Percentiles rank a stretch among this genome's conserved stretches.
Evolutionary conservation across 2,888 invertebrate genomes (phyloP).

Genomic region (Drosophila basisetae): DNA sequence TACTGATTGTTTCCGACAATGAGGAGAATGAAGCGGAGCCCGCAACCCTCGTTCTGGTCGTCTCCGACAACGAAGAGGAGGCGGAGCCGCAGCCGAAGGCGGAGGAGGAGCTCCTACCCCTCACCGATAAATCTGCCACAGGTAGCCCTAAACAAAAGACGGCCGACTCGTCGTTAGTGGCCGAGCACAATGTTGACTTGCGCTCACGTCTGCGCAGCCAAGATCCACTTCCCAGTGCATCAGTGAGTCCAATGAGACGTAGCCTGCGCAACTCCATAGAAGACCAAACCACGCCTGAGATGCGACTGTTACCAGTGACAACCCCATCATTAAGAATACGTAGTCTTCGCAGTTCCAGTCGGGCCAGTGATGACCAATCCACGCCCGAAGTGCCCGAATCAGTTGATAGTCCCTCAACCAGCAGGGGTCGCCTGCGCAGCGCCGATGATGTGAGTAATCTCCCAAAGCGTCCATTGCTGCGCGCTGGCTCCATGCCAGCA

Average conservation of each 20-base stretch:
- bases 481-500: slow-evolving; percentile 40
- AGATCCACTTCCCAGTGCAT: not conserved
- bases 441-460: not conserved
- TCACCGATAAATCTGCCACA: not conserved
- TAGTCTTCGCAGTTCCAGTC: slow-evolving; percentile 8
- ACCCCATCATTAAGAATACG: not conserved
- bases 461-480: slow-evolving; percentile 1
- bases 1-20: not conserved
- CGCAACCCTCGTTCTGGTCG: not conserved
- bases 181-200: not conserved
- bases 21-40: not conserved
- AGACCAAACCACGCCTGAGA: not conserved
- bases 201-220: not conserved
- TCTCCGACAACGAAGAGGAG: not conserved
- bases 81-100: too few species aligned
- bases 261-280: not conserved
- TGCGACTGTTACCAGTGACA: too few species aligned
- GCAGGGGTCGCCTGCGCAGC: slow-evolving; percentile 1
- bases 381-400: not conserved
- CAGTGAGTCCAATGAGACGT: too few species aligned
- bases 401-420: not conserved
- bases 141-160: not conserved
- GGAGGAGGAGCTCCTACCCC: not conserved
- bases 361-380: not conserved
- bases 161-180: not conserved